These are phyloP conservation scores for Molossus molossus DNA, from an alignment of 2,797 vertebrate species.

Conservation along the genomic window DNA sequence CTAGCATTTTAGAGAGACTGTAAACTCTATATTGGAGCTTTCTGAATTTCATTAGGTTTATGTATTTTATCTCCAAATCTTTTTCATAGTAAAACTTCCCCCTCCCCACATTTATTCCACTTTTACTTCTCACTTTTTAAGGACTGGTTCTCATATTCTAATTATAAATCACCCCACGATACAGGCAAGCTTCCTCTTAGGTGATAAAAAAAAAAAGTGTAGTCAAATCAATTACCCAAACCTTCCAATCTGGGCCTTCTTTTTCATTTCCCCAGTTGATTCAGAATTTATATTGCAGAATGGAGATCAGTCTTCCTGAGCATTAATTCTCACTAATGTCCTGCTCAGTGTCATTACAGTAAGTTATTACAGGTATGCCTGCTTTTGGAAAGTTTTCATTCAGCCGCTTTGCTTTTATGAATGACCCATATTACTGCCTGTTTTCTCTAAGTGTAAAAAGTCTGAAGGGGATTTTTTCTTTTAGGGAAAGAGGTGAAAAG, in stretches of 20 bases:
- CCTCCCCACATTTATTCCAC: not conserved
- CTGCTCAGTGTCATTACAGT: not conserved
- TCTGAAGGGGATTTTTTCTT: not conserved
- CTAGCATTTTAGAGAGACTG: not conserved
- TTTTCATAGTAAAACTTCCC: not conserved
- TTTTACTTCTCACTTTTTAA: constrained; percentile 69
- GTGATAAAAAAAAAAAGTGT: not conserved
- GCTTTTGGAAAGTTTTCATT: not conserved
- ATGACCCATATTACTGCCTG: not conserved
- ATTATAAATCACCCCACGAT: not conserved
- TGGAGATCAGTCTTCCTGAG: not conserved
- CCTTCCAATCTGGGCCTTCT: not conserved
- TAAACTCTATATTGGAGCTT: not conserved
- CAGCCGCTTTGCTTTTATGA: not conserved
- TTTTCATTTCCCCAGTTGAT: not conserved
- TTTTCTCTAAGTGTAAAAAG: not conserved
- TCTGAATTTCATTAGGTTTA: not conserved
- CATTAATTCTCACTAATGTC: not conserved
- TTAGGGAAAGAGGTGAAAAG: not conserved
- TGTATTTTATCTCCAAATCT: not conserved
- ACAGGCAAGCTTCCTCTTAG: constrained; percentile 28
- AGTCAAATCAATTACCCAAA: not conserved
- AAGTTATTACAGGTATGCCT: not conserved
- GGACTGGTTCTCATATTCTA: constrained; percentile 39
- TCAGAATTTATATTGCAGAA: not conserved